Evolutionary conservation across 2,888 invertebrate species (phyloP).

Genomic region (Didymodactylos carnosus): DNA sequence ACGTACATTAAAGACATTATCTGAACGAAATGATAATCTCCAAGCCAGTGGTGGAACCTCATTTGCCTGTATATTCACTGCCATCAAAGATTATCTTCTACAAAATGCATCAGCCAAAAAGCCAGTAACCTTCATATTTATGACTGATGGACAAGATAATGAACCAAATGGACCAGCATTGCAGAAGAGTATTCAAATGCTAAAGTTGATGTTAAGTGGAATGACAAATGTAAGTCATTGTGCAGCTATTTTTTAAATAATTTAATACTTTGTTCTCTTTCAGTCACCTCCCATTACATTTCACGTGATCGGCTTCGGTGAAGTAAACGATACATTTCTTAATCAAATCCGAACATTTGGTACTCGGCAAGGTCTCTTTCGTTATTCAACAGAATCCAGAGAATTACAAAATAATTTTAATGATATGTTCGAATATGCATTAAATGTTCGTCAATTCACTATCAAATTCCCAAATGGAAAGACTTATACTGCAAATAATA

Average conservation of each 20-base stretch:
- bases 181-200: neutral
- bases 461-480: slow-evolving; percentile 1
- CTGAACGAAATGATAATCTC: neutral
- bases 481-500: neutral
- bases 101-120: neutral
- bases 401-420: slow-evolving; percentile 6
- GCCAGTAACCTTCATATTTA: slow-evolving; percentile 4
- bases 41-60: neutral
- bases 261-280: neutral
- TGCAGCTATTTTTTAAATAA: neutral
- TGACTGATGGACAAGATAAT: slow-evolving; percentile 3
- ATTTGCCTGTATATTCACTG: neutral
- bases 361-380: slow-evolving; percentile 1
- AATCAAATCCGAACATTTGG: slow-evolving; percentile 3
- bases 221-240: neutral
- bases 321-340: neutral
- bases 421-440: slow-evolving; percentile 8
- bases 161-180: neutral
- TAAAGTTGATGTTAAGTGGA: neutral
- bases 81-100: neutral
- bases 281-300: neutral
- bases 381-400: slow-evolving; percentile 3
- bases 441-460: neutral
- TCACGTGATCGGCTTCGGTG: slow-evolving; percentile 7
- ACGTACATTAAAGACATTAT: neutral